Base-by-base conservation (phyloP, 1,140 invertebrate genomes). In the Homalodisca vitripennis region DNA sequence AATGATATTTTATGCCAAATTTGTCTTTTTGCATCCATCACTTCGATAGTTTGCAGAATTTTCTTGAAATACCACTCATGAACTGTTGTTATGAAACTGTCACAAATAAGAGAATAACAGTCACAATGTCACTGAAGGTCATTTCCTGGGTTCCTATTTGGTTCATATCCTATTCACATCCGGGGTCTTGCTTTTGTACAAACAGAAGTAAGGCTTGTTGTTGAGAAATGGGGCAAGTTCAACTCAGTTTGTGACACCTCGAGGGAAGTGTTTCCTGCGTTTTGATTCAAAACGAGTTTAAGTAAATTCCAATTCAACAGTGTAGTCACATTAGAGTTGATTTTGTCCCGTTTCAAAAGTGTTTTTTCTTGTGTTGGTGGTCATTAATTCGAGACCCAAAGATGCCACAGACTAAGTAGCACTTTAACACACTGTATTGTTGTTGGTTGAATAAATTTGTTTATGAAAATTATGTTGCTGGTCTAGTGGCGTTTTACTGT, bases 131-230 rank as follows among this genome's bases (percentile, higher is more conserved):
- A 60, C 77, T 73, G 77, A 76, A 76, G 73, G 71, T 55, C 72
- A 69, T 75, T 76, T 78, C 75, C 74, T 77, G 72, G 71, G 76
- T 78, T 74, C 69, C 70, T 70, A 67, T 68, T 72, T 66, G 48
- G 47, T 68, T 57, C 68, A 55, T 46, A 48, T 64, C 32, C 69
- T 66, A 41, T 70, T 51, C 32, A 57, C n/a, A 26, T 47, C 32
- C 29, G 29, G 24, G 29, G 26, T 24, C 24, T 60, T 60, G 24
- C 55, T 60, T 60, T 60, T 60, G 55, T n/a, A 26, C 22, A 27
- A n/a, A 60, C 55, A 60, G 10, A 29, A 60, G 55, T 64, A 64
- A 32, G 62, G 30, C 14, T 64, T 12, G 62, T 64, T 55, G 17
- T 64, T 24, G 12, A 34, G 62, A 64, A 34, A 34, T 64, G 62